phyloP scores from a whole-genome alignment of 2,888 invertebrate genomes.

The Protophormia terraenovae region DNA sequence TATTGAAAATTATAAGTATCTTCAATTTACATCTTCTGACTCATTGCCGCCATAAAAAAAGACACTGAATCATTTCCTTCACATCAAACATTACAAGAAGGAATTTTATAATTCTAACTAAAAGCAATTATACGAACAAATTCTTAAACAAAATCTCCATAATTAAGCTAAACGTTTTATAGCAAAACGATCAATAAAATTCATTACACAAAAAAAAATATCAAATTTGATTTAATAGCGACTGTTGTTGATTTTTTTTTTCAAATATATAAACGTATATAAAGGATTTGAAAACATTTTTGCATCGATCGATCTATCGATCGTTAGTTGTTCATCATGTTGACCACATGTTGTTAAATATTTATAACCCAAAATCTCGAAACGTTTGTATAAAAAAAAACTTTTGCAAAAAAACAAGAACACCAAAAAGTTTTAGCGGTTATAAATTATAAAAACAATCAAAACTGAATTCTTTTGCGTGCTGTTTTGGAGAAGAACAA shows the following conservation, averaged over 20 bases:
- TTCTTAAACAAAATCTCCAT: conserved; percentile 30
- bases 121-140: conserved; percentile 33
- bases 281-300: conserved; percentile 26
- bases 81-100: not conserved
- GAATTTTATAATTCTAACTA: conserved; percentile 25
- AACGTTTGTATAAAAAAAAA: conserved; percentile 33
- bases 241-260: conserved; percentile 28
- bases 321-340: not conserved
- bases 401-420: conserved; percentile 34
- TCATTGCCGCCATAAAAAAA: not conserved
- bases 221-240: conserved; percentile 39
- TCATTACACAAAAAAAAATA: not conserved
- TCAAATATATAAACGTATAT: conserved; percentile 16
- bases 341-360: conserved; percentile 60
- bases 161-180: conserved; percentile 54
- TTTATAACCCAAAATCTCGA: conserved; percentile 48
- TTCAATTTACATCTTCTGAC: too few relatives aligned
- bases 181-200: conserved; percentile 40
- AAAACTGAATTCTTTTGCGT: conserved; percentile 40
- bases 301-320: conserved; percentile 25
- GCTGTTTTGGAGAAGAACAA: conserved; percentile 18
- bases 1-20: too few relatives aligned
- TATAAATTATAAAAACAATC: conserved; percentile 55
- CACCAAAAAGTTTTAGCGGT: conserved; percentile 38
- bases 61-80: not conserved